Evolutionary conservation across 1,140 invertebrate species (phyloP), one percentile per base, ranked within the genome.

Genomic region (Papilio xuthus): DNA sequence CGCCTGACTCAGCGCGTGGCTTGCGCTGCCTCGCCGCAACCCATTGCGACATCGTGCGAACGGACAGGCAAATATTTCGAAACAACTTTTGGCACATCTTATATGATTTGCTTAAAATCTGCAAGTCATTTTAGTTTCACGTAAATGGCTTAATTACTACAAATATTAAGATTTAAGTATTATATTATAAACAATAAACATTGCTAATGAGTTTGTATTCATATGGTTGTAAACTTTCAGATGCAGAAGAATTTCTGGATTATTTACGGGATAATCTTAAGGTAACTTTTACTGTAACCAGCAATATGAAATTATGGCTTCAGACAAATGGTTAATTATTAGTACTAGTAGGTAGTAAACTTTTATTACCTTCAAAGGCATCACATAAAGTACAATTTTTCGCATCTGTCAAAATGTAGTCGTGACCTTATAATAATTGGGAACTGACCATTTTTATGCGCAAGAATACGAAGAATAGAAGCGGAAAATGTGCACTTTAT

Each of bases 1-100:
- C 74, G 74, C 53, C 18, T 76, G 74, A 60, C 50, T 76, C 74
- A 76, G 37, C 20, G 20, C n/a, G 32, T 41, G 23, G 56, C 9
- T 50, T 37, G 28, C 50, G 18, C 73, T 56, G 42, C 26, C 72
- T 47, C 12, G 42, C 71, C 74, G 28, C 32, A 32, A 76, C 18
- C 78, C 23, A 77, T 87, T 85, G 84, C 85, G 82, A 77, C 82
- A 84, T 85, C 76, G 60, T 80, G 77, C 83, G 83, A 13, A 79
- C 56, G 44, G 56, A 72, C 60, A 80, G 78, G 84, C 75, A 84
- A 82, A 82, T 69, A 84, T 89, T 90, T 83, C 82, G 83, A 85
- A 86, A 90, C 70, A 83, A 82, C 78, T 84, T 88, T 88, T 37
- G 78, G 69, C 47, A 78, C 32, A 60, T 78, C 60, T 60, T 15